A percentile compares a stretch with the other conserved stretches of the same genome.
Evolutionary conservation across 2,888 invertebrate species (phyloP).

Genomic region (Ryuthela nishihirai): DNA sequence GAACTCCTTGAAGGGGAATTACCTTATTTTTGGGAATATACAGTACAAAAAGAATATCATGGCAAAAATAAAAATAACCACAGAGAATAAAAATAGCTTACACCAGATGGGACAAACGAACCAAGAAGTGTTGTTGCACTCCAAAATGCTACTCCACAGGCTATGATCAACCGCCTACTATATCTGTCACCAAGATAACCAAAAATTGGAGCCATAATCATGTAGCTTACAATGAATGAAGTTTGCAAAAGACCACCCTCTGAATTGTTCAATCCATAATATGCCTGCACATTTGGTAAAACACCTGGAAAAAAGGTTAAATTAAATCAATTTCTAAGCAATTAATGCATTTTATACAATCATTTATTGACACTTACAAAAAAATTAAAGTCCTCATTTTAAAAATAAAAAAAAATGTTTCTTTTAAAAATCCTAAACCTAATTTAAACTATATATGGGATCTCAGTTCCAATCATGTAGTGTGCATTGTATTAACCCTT

Average conservation of each 20-base stretch:
- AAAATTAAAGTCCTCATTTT: no score
- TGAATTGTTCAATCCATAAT: conserved; percentile 71
- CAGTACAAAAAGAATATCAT: no score
- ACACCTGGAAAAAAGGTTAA: conserved; percentile 55
- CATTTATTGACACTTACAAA: no score
- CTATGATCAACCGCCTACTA: conserved; percentile 86
- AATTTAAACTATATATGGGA: no score
- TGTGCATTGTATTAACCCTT: no score
- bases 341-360: no score
- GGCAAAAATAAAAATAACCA: background rate
- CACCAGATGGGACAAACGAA: conserved; percentile 65
- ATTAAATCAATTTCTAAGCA: no score
- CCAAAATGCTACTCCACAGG: conserved; percentile 88
- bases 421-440: no score
- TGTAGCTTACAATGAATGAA: conserved; percentile 92
- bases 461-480: no score
- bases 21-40: no score
- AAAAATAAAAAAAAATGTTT: no score
- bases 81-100: conserved; percentile 1
- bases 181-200: conserved; percentile 97
- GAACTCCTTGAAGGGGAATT: no score
- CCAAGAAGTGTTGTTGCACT: conserved; percentile 85
- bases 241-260: conserved; percentile 84
- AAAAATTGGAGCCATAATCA: conserved; percentile 95
- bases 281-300: conserved; percentile 67